Base-by-base conservation (phyloP, 2,888 invertebrate genomes). In the Monoplex corrugatus region DNA sequence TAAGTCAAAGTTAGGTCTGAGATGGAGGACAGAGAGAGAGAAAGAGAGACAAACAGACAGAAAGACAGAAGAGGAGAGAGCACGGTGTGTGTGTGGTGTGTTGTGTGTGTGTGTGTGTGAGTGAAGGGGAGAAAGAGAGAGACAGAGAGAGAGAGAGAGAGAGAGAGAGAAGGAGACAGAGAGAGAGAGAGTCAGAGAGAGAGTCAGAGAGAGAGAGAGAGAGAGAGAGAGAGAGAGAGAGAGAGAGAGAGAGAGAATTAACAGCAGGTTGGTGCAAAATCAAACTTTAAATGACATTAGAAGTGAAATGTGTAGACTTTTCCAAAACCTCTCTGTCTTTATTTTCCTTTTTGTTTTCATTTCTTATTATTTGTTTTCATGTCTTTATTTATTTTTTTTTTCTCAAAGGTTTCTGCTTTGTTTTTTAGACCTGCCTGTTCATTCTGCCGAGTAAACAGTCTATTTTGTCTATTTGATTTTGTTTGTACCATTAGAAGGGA, bases 151-250 rank as follows among this genome's bases (percentile, higher is more conserved):
- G 44, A 35, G 35, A 84, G 8, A 86, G 63, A 63, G 63, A 86
- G 68, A 86, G 72, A 72, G 43, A 87, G 45, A 75, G n/a, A 63
- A 35, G 72, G 86, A 86, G 63, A 50, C 16, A 63, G 40, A 86
- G 38, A 38, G 50, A 86, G 43, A 86, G 10, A 28, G 28, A 63
- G n/a, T 19, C 8, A 85, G 50, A 85, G 40, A 44, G 44, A 50
- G 50, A 50, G 40, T 38, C 16, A 85, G 86, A 86, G 32, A n/a
- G 44, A 86, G 86, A 50, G 23, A 50, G 8, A 63, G 40, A 35
- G 50, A 50, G 8, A 63, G 86, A 86, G 50, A 44, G 23, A 63
- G 86, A 86, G 6, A 44, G 3, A 86, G 35, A 86, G 28, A 44
- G 50, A 86, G 63, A 86, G 50, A 44, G 23, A 86, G 63, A 63